Base-by-base conservation (phyloP, 2,888 invertebrate genomes). In the Cyaniris semiargus region DNA sequence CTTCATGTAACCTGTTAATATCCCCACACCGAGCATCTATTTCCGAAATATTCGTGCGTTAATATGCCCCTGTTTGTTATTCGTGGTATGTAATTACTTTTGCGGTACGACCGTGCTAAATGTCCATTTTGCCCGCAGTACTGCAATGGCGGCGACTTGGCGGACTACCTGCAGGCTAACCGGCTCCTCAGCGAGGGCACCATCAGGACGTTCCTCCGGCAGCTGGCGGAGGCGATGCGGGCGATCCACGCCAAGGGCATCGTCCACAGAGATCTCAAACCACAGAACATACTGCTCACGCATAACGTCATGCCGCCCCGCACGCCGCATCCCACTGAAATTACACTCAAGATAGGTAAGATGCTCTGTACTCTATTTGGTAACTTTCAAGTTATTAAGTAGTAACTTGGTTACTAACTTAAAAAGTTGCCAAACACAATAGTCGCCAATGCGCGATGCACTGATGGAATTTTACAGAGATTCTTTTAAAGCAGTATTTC, bases 131-230 rank as follows among this genome's bases (percentile, higher is more conserved):
- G 18, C 53, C 76, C 58, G 77, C 93, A 98, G 97, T 99, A 98
- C 93, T 99, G 99, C 95, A 99, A 99, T 95, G 99, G 99, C 75
- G 99, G 99, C 31, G 99, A 99, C 93, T 95, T 99, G 90, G 99
- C 99, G 27, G 99, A 99, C 94, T 99, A 99, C 94, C 95, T 99
- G 82, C 96, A 96, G 88, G 96, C 96, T 75, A 99, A 99, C 93
- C 98, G 98, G 79, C 98, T 98, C 74, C 95, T 99, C 70, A 99
- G 98, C 91, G 99, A 99, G 93, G 98, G 98, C 88, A 99, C 99
- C 6, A 99, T 99, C 85, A 95, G 98, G 80, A 94, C 98, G 84
- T 99, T 99, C 94, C 95, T 99, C 82, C 95, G 97, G 86, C 99
- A 99, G 94, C 95, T 99, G 86, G 99, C 99, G 83, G 98, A 97